Conservation (phyloP, 2,113 vertebrate species). For the Opisthocomus hoazin region DNA sequence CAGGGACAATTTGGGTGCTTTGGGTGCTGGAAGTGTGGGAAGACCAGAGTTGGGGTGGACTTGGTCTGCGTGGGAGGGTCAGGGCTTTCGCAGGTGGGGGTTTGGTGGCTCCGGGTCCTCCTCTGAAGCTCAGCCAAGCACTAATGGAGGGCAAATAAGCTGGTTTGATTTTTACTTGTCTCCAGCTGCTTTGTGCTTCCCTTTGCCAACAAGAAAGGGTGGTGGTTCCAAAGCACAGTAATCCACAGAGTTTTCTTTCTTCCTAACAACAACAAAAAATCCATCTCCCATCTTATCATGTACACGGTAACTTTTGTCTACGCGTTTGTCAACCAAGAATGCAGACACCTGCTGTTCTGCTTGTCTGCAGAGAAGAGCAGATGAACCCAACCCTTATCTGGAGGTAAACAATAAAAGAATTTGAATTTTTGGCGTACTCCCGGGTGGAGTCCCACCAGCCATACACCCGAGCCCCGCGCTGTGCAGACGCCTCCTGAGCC, state of each 20-base stretch:
- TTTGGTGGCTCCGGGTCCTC: neutral
- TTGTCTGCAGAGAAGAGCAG: neutral
- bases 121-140: neutral
- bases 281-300: neutral
- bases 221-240: neutral
- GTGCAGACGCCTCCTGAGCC: no score
- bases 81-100: neutral
- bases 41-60: neutral
- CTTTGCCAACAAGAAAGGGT: neutral
- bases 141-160: neutral
- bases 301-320: neutral
- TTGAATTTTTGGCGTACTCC: neutral
- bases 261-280: neutral
- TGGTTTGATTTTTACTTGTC: neutral
- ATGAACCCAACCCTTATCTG: neutral
- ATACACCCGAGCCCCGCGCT: accelerated
- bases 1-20: neutral
- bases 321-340: neutral
- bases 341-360: accelerated
- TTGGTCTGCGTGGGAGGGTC: accelerated
- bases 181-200: neutral
- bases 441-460: accelerated
- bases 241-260: neutral
- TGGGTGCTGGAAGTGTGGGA: neutral
- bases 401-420: neutral